Percentiles rank a stretch among this genome's conserved stretches.
Conservation (phyloP, 2,888 invertebrate species). For the Ennomos fuscantarius region DNA sequence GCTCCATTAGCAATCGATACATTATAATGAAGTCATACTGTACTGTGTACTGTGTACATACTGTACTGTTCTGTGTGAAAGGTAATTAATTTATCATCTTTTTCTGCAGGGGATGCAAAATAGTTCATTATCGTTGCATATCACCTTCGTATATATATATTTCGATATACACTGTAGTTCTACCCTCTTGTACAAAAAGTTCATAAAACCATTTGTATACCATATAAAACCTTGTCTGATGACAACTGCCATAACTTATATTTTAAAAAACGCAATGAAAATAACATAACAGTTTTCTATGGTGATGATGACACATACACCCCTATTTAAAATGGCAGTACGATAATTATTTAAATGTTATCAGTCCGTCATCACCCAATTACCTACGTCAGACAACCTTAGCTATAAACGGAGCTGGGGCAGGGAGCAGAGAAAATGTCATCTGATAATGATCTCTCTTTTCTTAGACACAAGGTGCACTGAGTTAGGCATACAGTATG, state of each 20-base stretch:
- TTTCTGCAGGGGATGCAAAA: too few relatives aligned
- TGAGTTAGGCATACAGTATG: neutral
- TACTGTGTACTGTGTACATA: too few relatives aligned
- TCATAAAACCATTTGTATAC: too few relatives aligned
- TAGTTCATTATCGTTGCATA: too few relatives aligned
- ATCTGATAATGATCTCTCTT: slow-evolving; percentile 5
- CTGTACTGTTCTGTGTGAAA: too few relatives aligned
- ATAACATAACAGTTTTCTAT: too few relatives aligned
- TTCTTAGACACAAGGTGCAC: slow-evolving; percentile 1
- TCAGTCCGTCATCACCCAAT: slow-evolving; percentile 13
- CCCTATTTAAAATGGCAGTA: slow-evolving; percentile 16
- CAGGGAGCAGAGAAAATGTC: neutral
- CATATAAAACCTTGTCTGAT: too few relatives aligned
- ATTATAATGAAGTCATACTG: slow-evolving; percentile 17
- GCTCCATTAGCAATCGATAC: slow-evolving; percentile 19
- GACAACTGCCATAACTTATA: too few relatives aligned
- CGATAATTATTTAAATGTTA: slow-evolving; percentile 22
- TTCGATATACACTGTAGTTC: too few relatives aligned
- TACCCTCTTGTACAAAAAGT: too few relatives aligned
- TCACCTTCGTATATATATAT: too few relatives aligned
- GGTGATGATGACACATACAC: slow-evolving; percentile 14
- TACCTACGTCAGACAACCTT: slow-evolving; percentile 15
- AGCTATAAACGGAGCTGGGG: slow-evolving; percentile 2
- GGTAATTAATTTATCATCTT: neutral
- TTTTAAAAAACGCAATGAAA: too few relatives aligned